Conservation (phyloP, 2,888 invertebrate species). For the Deladenus siricidicola region DNA sequence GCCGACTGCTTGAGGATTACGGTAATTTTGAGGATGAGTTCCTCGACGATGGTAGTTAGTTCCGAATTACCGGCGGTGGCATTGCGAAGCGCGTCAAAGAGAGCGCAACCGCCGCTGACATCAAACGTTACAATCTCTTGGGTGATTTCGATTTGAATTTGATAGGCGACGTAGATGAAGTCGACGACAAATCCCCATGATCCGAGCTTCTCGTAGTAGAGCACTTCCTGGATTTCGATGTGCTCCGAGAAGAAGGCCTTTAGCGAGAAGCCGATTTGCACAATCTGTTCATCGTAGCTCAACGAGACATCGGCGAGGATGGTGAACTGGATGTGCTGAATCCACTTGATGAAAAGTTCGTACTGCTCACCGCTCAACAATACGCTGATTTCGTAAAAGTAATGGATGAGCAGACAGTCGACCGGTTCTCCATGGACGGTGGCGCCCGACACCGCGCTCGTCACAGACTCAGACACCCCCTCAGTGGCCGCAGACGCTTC, state of each 20-base stretch:
- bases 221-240: not conserved
- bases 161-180: not conserved
- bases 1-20: not conserved
- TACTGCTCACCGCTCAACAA: not conserved
- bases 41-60: too few relatives aligned
- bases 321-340: not conserved
- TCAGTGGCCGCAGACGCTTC: not conserved
- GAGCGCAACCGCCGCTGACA: not conserved
- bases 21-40: not conserved
- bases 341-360: not conserved
- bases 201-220: not conserved
- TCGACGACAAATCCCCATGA: slow-evolving; percentile 2
- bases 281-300: not conserved
- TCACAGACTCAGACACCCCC: not conserved
- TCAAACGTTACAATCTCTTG: not conserved
- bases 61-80: not conserved
- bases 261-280: slow-evolving; percentile 2
- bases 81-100: slow-evolving; percentile 1
- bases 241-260: slow-evolving; percentile 1
- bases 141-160: not conserved
- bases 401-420: not conserved
- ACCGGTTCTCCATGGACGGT: not conserved
- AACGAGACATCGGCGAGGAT: not conserved
- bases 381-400: not conserved
- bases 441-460: not conserved